Base-by-base conservation (phyloP, 2,888 invertebrate genomes). In the Eulithis prunata region DNA sequence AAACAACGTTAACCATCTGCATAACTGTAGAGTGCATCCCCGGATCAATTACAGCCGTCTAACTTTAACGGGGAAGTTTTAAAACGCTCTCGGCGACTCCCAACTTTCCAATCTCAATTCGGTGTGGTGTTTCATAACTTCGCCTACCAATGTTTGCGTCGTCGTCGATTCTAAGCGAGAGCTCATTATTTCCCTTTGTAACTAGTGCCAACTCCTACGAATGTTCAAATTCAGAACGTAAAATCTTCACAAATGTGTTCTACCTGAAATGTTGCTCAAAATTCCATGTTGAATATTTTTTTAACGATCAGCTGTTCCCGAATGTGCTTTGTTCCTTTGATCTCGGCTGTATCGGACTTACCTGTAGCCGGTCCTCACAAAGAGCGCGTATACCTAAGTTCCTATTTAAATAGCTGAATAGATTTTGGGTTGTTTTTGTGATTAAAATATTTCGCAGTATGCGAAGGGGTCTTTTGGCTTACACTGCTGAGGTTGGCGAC, bases 21-120 rank as follows among this genome's bases (percentile, higher is more conserved):
- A 78, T 77, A 74, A 78, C 75, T 76, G 73, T 73, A 72, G 75
- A 83, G 81, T 84, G 85, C 81, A 84, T 78, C 75, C 75, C 75
- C 72, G 75, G 81, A 82, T 86, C 84, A 80, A 83, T 87, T 85
- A 84, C 80, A 64, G 62, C 72, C 75, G 73, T 65, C 68, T 72
- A 81, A 81, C 78, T 80, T 75, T 60, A 66, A 66, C 49, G 53
- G 49, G 71, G 71, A 86, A 86, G 82, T 88, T 88, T 82, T 85
- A 81, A 84, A 87, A 81, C 80, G 76, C 76, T 76, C 75, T 75
- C 74, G 70, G 59, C 63, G 46, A 63, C 71, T 66, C 68, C 61
- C 64, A 85, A 87, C 82, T 85, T 85, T 55, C 73, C 79, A 78
- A 81, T 83, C 77, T 78, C 72, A 73, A 64, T 71, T 68, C 71